Base-by-base conservation (phyloP, 2,888 invertebrate species). In the Coleophora flavipennella region DNA sequence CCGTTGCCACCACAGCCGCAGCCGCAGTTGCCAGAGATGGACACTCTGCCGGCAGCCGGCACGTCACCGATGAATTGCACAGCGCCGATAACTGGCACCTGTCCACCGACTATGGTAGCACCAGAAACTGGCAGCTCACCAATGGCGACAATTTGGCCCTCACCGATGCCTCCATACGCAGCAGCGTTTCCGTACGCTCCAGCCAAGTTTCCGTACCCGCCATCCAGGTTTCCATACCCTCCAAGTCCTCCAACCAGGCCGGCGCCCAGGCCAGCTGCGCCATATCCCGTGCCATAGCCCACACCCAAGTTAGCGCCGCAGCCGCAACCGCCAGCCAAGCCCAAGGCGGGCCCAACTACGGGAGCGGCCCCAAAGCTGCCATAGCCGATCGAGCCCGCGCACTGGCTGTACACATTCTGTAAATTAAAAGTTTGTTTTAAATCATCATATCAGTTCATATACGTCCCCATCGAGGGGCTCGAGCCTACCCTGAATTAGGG, bases 121-220 rank as follows among this genome's bases (percentile, higher is more conserved):
- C 64, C 67, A n/a, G 42, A 44, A 8, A 57, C 56, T 12, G 49
- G 49, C 40, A 65, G 33, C 37, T 59, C 51, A 29, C 61, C 65
- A 12, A 41, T 47, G 11, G 58, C 53, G 1, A 46, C 49, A 29
- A 56, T 45, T 34, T 58, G 51, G 6, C 61, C 62, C 35, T 45
- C 39, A 13, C 58, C 59, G 20, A 31, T 40, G 37, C 56, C 57
- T 27, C 58, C 53, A 44, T 53, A 59, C n/a, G 41, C 46, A 20
- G 20, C 20, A 3, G 20, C 20, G 20, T 20, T 20, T 20, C 20
- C 20, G 20, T 20, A 20, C 20, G 3, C 20, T 3, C 20, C 3
- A 20, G 20, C 3, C 20, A 20, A 6, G 20, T 6, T n/a, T 27
- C 58, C 53, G 45, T 53, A 59, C n/a, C 40, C 46, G 6, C 3